Evolutionary conservation across 1,140 invertebrate genomes (phyloP).

Genomic region (Zaprionus lachaisei): DNA sequence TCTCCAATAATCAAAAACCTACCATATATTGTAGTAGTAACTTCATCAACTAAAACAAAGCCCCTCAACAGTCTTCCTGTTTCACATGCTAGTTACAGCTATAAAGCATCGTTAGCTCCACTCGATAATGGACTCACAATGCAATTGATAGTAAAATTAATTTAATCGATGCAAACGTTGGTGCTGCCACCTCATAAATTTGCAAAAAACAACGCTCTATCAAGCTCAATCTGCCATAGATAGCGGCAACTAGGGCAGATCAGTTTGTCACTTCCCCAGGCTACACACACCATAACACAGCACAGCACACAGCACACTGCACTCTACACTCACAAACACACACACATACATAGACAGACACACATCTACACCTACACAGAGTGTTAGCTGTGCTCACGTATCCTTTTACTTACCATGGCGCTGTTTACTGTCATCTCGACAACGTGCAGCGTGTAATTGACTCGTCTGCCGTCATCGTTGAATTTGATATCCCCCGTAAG

Average conservation of each 20-base stretch:
- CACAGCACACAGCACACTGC: too few relatives aligned
- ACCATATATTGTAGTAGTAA: neutral
- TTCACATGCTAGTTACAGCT: neutral
- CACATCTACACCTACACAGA: conserved; percentile 20
- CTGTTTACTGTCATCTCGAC: conserved; percentile 93
- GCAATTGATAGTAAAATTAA: conserved; percentile 7
- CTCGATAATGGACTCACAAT: neutral
- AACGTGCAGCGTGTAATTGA: conserved; percentile 96
- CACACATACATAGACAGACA: neutral
- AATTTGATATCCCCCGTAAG: conserved; percentile 96
- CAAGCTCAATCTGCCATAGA: conserved; percentile 10
- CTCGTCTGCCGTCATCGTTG: conserved; percentile 92
- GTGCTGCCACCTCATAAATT: conserved; percentile 1
- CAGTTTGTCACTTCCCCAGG: neutral
- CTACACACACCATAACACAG: neutral
- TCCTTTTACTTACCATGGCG: conserved; percentile 63
- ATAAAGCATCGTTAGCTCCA: neutral
- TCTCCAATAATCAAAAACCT: neutral
- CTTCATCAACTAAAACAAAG: neutral
- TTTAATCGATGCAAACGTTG: conserved; percentile 4
- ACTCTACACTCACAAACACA: neutral
- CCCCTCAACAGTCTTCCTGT: neutral
- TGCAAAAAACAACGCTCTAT: conserved; percentile 8
- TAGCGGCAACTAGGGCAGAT: conserved; percentile 5
- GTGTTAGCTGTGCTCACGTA: neutral